Evolutionary conservation across 2,797 vertebrate species (phyloP), one percentile per base, ranked within the genome.

Genomic region (Vultur gryphus): DNA sequence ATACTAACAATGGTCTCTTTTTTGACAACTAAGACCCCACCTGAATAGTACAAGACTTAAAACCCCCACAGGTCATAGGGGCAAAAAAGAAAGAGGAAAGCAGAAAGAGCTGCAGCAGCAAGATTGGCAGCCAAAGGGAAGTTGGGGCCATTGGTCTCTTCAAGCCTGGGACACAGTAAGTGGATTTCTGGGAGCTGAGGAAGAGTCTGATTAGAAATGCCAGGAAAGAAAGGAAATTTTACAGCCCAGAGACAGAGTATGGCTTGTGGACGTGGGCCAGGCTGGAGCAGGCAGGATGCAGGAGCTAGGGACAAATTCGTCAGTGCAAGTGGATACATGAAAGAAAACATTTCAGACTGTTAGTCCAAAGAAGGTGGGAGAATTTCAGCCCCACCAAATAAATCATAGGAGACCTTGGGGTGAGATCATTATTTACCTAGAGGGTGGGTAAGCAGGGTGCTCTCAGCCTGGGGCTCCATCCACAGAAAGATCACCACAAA

Each of bases 381-480:
- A 92, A 92, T 59, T 95, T 90, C 39, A 90, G 9, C 11, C 51
- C 16, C 0, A 1, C 44, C 55, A 89, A 92, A 87, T 58, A 94
- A 86, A 94, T 90, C 69, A 78, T 25, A 48, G 48, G 28, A 84
- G 62, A 66, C 35, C 44, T 79, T 70, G 66, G 0, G 2, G 46
- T 87, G 86, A 92, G 57, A 48, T 70, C 33, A 78, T 62, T 94
- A 72, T 92, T 97, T 93, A 37, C 28, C 17, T 29, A 89, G 48
- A 94, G 41, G 49, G 67, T 86, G 39, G 16, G 57, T 41, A 84
- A 75, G 65, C 39, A 75, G 57, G 48, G 43, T 88, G 33, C 52
- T 67, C 44, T 78, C 44, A 79, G 64, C 8, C 18, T 61, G 57
- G 31, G 31, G 13, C 79, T 88, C 52, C 57, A 69, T 86, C 57